Conservation (phyloP, 1,140 invertebrate genomes). For the Neodiprion lecontei region DNA sequence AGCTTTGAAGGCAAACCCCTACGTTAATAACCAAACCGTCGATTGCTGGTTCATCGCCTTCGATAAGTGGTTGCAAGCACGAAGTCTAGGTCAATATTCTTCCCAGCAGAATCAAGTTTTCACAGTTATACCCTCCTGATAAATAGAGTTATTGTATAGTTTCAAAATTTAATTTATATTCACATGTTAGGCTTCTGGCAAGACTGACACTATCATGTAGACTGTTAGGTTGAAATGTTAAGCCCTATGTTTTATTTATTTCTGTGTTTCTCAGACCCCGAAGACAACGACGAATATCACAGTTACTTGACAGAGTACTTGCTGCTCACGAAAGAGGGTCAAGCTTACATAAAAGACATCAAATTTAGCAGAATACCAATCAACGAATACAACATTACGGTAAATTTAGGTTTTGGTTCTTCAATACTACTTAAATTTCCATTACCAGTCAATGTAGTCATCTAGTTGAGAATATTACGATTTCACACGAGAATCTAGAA, state of each 20-base stretch:
- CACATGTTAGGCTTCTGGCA: background rate
- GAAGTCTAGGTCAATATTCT: conserved; percentile 38
- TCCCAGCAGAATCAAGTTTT: background rate
- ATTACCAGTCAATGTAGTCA: background rate
- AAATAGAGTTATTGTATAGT: too few species aligned
- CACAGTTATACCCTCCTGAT: too few species aligned
- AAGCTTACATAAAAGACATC: conserved; percentile 56
- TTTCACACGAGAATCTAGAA: background rate
- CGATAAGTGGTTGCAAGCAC: conserved; percentile 44
- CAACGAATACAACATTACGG: conserved; percentile 57
- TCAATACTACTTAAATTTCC: background rate
- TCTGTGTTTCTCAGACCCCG: conserved; percentile 35
- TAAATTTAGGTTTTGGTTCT: conserved; percentile 29
- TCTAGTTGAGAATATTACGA: background rate
- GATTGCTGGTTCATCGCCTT: conserved; percentile 55
- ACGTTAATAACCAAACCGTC: conserved; percentile 52
- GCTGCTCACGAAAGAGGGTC: conserved; percentile 51
- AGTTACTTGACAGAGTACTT: conserved; percentile 53
- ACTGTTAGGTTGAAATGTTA: background rate
- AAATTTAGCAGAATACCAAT: conserved; percentile 51
- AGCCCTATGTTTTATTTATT: conserved; percentile 8
- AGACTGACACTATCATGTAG: background rate
- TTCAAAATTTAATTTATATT: conserved; percentile 8
- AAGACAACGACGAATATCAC: conserved; percentile 51
- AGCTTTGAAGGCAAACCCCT: conserved; percentile 46